Conservation (phyloP, 2,888 invertebrate species). For the Drosophila kuntzei region DNA sequence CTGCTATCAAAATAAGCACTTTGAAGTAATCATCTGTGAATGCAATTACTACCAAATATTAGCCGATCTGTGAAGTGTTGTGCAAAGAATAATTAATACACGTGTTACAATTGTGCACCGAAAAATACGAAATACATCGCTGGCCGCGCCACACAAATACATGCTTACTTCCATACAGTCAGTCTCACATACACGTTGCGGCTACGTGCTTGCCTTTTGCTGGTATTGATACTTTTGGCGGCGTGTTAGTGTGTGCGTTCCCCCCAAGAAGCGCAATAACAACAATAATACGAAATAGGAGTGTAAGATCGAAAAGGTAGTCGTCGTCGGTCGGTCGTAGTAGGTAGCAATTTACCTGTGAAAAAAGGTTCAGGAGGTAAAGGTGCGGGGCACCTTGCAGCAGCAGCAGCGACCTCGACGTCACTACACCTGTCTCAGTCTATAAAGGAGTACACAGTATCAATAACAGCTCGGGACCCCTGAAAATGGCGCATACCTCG, state of each 20-base stretch:
- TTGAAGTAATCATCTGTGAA: slow-evolving; percentile 23
- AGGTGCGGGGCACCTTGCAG: slow-evolving; percentile 57
- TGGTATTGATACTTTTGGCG: slow-evolving; percentile 56
- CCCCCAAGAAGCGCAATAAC: slow-evolving; percentile 30
- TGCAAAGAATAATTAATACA: slow-evolving; percentile 51
- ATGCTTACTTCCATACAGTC: slow-evolving; percentile 34
- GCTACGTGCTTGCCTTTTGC: slow-evolving; percentile 34
- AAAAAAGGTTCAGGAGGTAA: slow-evolving; percentile 14
- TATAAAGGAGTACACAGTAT: slow-evolving; percentile 30
- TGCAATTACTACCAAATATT: slow-evolving; percentile 25
- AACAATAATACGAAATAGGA: slow-evolving; percentile 20
- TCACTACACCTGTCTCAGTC: slow-evolving; percentile 54
- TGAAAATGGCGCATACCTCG: slow-evolving; percentile 82
- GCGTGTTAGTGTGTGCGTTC: slow-evolving; percentile 40
- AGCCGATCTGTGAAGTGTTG: slow-evolving; percentile 29
- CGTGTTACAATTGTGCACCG: slow-evolving; percentile 61
- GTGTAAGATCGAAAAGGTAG: slow-evolving; percentile 10
- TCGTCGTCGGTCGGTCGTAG: slow-evolving; percentile 1
- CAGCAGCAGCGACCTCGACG: slow-evolving; percentile 29
- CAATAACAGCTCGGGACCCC: slow-evolving; percentile 18
- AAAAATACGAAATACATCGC: slow-evolving; percentile 55
- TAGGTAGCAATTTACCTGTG: slow-evolving; percentile 24
- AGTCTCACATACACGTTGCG: slow-evolving; percentile 31
- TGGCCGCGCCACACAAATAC: slow-evolving; percentile 58
- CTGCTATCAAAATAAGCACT: slow-evolving; percentile 41